Percentiles rank a stretch among this genome's conserved stretches.
phyloP scores from a whole-genome alignment of 2,797 vertebrate genomes.

The Luscinia megarhynchos region DNA sequence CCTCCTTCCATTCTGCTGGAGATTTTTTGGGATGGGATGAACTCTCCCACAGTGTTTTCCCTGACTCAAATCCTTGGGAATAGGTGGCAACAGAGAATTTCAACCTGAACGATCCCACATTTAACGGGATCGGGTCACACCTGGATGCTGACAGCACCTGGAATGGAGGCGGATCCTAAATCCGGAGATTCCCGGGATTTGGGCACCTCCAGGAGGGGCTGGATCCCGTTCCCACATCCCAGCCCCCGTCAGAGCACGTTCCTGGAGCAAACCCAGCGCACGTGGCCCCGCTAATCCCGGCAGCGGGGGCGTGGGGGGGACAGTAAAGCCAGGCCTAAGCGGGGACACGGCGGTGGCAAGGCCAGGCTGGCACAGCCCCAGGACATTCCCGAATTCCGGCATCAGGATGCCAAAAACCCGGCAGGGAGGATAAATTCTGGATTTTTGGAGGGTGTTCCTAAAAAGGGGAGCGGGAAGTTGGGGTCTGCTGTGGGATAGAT shows the following conservation, averaged over 20 bases:
- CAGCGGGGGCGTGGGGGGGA: neutral
- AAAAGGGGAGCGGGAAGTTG: neutral
- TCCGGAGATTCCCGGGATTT: neutral
- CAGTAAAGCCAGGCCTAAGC: neutral
- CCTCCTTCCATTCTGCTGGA: accelerated
- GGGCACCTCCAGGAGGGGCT: neutral
- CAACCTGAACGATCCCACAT: accelerated
- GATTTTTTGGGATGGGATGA: accelerated
- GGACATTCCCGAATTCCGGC: accelerated
- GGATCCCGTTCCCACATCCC: neutral
- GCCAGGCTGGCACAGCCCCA: neutral
- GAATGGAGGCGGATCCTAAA: neutral
- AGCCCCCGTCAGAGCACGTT: neutral
- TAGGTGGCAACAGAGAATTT: accelerated
- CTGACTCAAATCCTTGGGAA: neutral
- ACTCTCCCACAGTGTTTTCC: neutral
- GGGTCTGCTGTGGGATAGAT: accelerated
- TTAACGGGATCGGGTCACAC: accelerated
- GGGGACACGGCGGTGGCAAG: neutral
- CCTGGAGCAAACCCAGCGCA: neutral
- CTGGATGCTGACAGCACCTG: accelerated
- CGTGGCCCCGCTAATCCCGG: neutral
- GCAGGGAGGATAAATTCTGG: neutral
- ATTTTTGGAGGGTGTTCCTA: accelerated
- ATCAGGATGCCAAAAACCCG: accelerated